These are phyloP conservation scores for Limnodromus scolopaceus DNA, from an alignment of 2,797 vertebrate genomes.

Conservation along the genomic window DNA sequence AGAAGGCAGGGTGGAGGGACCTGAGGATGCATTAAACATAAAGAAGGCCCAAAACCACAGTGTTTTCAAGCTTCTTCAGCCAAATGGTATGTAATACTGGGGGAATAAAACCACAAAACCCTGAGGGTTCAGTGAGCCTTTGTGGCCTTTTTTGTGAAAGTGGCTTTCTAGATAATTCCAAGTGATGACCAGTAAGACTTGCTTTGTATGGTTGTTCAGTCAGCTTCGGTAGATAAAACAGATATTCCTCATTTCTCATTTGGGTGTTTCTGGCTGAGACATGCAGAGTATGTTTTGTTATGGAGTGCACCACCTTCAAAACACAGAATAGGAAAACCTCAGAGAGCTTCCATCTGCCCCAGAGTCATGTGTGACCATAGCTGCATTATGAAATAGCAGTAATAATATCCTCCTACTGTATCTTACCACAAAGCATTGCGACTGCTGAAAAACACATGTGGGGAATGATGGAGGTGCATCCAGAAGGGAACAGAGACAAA, in stretches of 20 bases:
- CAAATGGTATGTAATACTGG: not conserved
- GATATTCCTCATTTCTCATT: not conserved
- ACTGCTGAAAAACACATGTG: not conserved
- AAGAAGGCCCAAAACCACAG: not conserved
- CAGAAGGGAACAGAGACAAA: not conserved
- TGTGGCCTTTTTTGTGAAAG: not conserved
- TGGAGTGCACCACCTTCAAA: not conserved
- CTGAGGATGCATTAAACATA: not conserved
- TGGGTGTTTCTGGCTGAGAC: not conserved
- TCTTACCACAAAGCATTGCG: not conserved
- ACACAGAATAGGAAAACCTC: constrained; percentile 8
- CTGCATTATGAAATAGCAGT: not conserved
- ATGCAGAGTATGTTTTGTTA: not conserved
- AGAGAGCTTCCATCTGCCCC: not conserved
- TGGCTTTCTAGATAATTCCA: not conserved
- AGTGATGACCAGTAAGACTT: not conserved
- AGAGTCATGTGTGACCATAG: not conserved
- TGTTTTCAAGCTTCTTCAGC: constrained; percentile 6
- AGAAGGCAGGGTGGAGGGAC: not conserved
- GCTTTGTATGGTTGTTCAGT: not conserved
- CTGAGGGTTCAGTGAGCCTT: not conserved
- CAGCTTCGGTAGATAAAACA: not conserved
- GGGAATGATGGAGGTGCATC: not conserved
- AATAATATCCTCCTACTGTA: not conserved
- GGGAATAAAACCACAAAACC: not conserved